Evolutionary conservation across 2,797 vertebrate genomes (phyloP).

Genomic region (Notoglanidium macrostoma): DNA sequence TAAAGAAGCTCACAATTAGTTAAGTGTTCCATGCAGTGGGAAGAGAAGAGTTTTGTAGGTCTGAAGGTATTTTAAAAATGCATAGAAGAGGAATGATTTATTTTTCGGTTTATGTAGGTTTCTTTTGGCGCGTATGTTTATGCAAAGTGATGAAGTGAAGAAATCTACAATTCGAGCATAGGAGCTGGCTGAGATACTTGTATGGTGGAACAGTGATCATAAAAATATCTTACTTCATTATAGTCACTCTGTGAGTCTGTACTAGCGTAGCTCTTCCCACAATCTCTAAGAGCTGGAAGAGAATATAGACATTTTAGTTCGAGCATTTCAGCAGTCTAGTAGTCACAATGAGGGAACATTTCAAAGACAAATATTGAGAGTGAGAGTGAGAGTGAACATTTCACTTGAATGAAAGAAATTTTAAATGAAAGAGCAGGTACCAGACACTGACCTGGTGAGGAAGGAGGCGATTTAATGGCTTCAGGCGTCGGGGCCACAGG

Average conservation of each 20-base stretch:
- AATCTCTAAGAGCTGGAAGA: constrained; percentile 47
- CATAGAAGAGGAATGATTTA: not conserved
- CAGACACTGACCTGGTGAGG: constrained; percentile 78
- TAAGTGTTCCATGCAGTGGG: not conserved
- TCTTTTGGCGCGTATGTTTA: too few species aligned
- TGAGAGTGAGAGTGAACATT: not conserved
- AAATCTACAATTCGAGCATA: not conserved
- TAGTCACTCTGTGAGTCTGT: constrained; percentile 31
- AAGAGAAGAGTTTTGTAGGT: not conserved
- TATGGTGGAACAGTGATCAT: not conserved
- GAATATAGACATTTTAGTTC: not conserved
- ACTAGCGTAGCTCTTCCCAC: constrained; percentile 33
- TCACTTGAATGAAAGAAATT: not conserved
- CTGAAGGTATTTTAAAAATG: not conserved
- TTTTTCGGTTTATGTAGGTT: not conserved
- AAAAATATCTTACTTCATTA: constrained; percentile 47
- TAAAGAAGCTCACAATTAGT: not conserved
- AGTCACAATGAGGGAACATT: not conserved
- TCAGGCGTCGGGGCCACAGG: constrained; percentile 95
- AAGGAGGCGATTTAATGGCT: constrained; percentile 86
- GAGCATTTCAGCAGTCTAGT: not conserved
- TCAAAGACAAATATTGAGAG: not conserved
- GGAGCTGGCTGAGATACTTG: too few species aligned
- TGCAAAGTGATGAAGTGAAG: not conserved
- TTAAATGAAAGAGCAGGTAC: not conserved